A percentile compares a stretch with the other conserved stretches of the same genome.
Evolutionary conservation across 2,113 vertebrate genomes (phyloP).

Genomic region (Ornithorhynchus anatinus): DNA sequence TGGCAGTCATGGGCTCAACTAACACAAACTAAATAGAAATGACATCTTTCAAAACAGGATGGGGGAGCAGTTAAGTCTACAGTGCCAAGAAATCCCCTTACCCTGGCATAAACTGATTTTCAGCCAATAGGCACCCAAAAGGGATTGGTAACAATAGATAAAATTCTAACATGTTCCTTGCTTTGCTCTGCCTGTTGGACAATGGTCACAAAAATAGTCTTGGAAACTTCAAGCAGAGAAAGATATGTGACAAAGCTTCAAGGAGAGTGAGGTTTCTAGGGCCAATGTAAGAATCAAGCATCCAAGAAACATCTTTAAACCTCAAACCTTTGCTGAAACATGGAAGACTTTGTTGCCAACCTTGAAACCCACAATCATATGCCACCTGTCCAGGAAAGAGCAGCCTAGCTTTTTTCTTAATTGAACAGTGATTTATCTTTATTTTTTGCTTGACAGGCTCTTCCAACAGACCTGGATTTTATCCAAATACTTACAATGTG

Average conservation of each 20-base stretch:
- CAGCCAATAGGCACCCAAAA: neutral
- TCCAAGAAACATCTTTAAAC: neutral
- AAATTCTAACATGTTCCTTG: neutral
- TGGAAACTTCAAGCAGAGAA: neutral
- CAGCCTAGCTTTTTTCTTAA: neutral
- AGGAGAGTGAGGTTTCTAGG: neutral
- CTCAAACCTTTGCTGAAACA: neutral
- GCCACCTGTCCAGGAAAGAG: neutral
- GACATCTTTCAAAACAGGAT: neutral
- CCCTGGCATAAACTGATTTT: conserved; percentile 4
- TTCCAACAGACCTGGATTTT: neutral
- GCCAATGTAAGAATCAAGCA: conserved; percentile 2
- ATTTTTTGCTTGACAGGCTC: too few species aligned
- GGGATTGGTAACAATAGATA: neutral
- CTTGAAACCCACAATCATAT: neutral
- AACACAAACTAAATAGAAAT: conserved; percentile 9
- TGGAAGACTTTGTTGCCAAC: neutral
- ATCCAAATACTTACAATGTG: too few species aligned
- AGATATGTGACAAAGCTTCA: neutral
- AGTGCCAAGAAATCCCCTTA: conserved; percentile 27
- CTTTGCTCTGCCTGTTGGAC: neutral
- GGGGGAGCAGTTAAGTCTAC: conserved; percentile 1
- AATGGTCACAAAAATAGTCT: neutral
- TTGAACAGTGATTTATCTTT: neutral
- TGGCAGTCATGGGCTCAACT: neutral